Percentiles rank a stretch among this genome's conserved stretches.
These are phyloP conservation scores for Indicator maculatus DNA, from an alignment of 2,113 vertebrate species.

Conservation along the genomic window DNA sequence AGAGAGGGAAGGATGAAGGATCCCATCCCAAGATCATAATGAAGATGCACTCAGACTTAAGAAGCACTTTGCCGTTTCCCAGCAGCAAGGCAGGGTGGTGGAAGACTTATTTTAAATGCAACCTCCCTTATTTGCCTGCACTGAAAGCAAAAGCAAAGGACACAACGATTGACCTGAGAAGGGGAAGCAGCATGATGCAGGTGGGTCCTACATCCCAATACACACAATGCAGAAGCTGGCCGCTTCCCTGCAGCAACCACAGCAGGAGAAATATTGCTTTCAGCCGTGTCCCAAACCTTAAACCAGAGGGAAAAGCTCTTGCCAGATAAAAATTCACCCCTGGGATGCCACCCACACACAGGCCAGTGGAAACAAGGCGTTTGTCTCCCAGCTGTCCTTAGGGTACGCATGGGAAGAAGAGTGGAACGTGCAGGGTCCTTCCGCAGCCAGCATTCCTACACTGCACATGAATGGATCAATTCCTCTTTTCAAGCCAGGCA, in stretches of 20 bases:
- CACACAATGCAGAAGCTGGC: rapidly evolving
- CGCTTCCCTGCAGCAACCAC: not conserved
- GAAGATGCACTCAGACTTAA: not conserved
- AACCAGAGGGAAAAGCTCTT: not conserved
- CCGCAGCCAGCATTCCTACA: not conserved
- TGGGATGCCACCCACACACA: conserved; percentile 28
- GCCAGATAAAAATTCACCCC: conserved; percentile 6
- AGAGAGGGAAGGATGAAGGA: not conserved
- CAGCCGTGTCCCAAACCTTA: not conserved
- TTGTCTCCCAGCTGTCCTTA: not conserved
- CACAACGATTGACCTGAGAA: not conserved
- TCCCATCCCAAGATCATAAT: not conserved
- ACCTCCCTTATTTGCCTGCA: not conserved
- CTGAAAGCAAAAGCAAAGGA: not conserved
- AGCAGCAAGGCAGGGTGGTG: not conserved
- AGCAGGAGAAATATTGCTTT: not conserved
- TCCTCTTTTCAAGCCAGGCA: not conserved
- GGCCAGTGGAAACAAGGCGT: not conserved
- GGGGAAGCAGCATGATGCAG: not conserved
- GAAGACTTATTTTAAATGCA: not conserved
- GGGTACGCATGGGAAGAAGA: not conserved
- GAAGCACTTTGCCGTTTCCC: not conserved
- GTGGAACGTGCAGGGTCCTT: not conserved
- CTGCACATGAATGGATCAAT: rapidly evolving
- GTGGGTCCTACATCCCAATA: not conserved